A percentile compares a stretch with the other conserved stretches of the same genome.
Evolutionary conservation across 1,140 invertebrate genomes (phyloP).

Genomic region (Drosophila pachea): DNA sequence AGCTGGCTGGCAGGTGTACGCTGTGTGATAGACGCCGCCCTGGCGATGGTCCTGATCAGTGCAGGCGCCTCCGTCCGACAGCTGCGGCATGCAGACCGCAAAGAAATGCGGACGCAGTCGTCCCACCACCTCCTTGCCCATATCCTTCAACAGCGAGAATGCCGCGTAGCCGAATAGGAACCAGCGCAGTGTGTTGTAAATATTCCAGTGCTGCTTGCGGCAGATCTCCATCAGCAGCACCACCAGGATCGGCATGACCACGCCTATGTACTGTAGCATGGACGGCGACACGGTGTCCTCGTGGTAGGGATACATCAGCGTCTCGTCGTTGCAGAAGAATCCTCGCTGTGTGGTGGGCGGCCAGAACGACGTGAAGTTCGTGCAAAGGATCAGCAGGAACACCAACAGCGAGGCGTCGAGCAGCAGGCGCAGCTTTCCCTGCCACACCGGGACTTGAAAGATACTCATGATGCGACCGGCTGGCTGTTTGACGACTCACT

Average conservation of each 20-base stretch:
- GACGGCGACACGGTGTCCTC: constrained; percentile 84
- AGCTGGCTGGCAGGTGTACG: constrained; percentile 81
- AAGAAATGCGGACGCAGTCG: constrained; percentile 95
- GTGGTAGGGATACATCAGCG: constrained; percentile 90
- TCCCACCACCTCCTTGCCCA: constrained; percentile 94
- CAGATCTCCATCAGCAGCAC: constrained; percentile 33
- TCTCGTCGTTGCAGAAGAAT: constrained; percentile 97
- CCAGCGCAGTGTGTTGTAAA: constrained; percentile 85
- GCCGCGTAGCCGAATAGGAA: constrained; percentile 90
- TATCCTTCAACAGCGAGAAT: constrained; percentile 88
- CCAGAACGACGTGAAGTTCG: constrained; percentile 35
- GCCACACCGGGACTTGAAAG: not conserved
- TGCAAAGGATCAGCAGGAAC: constrained; percentile 25
- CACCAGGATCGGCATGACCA: constrained; percentile 36
- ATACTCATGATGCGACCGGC: constrained; percentile 53
- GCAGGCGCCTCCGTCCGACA: constrained; percentile 65
- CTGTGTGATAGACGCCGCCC: constrained; percentile 82
- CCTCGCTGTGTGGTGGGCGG: constrained; percentile 85
- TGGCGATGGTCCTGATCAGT: constrained; percentile 74
- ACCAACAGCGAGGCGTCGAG: constrained; percentile 35
- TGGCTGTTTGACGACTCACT: constrained; percentile 44
- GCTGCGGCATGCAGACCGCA: constrained; percentile 83
- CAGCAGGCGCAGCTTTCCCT: constrained; percentile 25
- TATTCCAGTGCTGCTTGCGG: constrained; percentile 79
- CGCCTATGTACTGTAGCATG: constrained; percentile 29